Conservation (phyloP, 2,113 vertebrate species). For the Ictalurus furcatus region DNA sequence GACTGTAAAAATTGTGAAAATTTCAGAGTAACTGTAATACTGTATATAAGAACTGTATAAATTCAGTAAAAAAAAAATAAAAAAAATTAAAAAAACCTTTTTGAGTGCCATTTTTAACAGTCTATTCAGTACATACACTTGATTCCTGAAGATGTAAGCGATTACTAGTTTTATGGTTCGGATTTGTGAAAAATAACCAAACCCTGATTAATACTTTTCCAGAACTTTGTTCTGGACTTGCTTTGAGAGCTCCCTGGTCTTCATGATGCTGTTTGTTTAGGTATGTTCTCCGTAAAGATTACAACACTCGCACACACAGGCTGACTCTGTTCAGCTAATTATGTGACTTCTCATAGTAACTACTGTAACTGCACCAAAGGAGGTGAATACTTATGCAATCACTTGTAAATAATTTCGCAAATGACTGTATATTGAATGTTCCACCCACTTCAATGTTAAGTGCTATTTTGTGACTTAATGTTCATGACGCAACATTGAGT, state of each 20-base stretch:
- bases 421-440: not conserved
- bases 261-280: not conserved
- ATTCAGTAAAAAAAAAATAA: constrained; percentile 53
- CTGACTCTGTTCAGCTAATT: not conserved
- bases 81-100: not conserved
- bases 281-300: not conserved
- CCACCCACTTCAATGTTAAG: no score
- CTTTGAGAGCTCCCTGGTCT: not conserved
- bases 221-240: not conserved
- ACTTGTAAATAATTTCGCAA: not conserved
- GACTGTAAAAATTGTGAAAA: constrained; percentile 57
- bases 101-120: not conserved
- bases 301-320: not conserved
- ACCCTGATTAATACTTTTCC: not conserved
- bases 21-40: constrained; percentile 50
- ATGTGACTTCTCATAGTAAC: not conserved
- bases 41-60: constrained; percentile 60
- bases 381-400: not conserved
- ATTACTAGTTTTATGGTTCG: not conserved
- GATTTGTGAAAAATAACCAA: not conserved
- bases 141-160: not conserved
- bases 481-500: not conserved
- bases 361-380: not conserved
- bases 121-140: not conserved
- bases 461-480: not conserved